Percentiles rank a stretch among this genome's conserved stretches.
Conservation (phyloP, 2,113 vertebrate species). For the Patagioenas fasciata region DNA sequence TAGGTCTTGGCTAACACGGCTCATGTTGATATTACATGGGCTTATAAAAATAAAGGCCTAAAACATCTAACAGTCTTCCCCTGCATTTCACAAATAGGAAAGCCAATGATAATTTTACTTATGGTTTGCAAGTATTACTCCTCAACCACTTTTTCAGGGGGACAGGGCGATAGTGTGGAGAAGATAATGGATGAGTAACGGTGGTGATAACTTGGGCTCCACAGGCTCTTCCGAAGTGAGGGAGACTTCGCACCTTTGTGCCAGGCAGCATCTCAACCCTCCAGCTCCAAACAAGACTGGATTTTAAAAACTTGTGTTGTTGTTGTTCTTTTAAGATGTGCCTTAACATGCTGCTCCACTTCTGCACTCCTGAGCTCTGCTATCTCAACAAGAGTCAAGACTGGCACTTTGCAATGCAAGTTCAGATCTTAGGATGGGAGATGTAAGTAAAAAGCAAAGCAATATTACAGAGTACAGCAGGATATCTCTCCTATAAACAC, state of each 20-base stretch:
- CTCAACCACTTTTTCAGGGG: neutral
- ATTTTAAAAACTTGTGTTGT: too few species aligned
- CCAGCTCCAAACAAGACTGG: neutral
- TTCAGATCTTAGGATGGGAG: neutral
- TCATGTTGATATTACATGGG: accelerated
- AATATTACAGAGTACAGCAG: neutral
- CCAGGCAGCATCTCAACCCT: neutral
- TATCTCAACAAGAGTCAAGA: neutral
- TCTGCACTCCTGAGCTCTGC: neutral
- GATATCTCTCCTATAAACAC: neutral
- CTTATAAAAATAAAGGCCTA: accelerated
- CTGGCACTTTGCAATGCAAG: neutral
- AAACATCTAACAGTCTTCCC: neutral
- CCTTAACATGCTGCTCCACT: neutral
- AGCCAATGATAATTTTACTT: neutral
- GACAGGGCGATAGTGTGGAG: accelerated
- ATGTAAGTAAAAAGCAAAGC: neutral
- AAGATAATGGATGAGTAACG: neutral
- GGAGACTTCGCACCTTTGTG: neutral
- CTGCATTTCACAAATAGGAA: neutral
- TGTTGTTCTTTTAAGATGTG: neutral
- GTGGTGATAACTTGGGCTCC: neutral
- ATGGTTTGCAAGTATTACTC: neutral
- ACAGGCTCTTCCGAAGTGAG: neutral
- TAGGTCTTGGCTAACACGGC: neutral